phyloP scores from a whole-genome alignment of 2,113 vertebrate genomes.

The Pagrus major region DNA sequence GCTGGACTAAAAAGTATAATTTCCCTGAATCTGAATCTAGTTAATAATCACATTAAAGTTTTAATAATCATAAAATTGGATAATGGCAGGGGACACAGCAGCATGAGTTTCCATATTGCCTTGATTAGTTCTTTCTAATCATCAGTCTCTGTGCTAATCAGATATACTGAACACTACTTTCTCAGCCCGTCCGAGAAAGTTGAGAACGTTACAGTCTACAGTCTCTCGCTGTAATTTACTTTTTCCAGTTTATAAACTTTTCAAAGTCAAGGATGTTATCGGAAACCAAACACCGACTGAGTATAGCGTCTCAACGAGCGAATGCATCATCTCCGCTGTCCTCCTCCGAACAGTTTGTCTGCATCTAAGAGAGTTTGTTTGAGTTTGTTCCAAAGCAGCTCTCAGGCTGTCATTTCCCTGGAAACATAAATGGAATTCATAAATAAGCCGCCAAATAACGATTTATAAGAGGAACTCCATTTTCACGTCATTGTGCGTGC shows the following conservation, averaged over 20 bases:
- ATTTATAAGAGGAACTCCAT: slow-evolving; percentile 10
- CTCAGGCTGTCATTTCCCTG: neutral
- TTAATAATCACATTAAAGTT: slow-evolving; percentile 61
- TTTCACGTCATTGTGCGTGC: slow-evolving; percentile 26
- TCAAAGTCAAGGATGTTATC: slow-evolving; percentile 14
- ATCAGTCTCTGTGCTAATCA: slow-evolving; percentile 27
- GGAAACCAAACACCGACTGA: neutral
- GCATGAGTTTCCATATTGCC: slow-evolving; percentile 16
- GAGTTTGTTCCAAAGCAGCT: slow-evolving; percentile 17
- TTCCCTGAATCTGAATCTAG: slow-evolving; percentile 41
- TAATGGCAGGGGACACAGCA: slow-evolving; percentile 31
- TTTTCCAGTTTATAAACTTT: slow-evolving; percentile 14
- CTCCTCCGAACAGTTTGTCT: slow-evolving; percentile 2
- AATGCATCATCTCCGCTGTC: slow-evolving; percentile 15
- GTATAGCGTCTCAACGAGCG: neutral
- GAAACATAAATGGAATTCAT: slow-evolving; percentile 15
- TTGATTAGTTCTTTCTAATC: slow-evolving; percentile 8
- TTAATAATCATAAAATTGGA: slow-evolving; percentile 57
- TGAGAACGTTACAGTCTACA: neutral
- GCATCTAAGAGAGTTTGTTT: slow-evolving; percentile 1
- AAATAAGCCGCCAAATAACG: neutral
- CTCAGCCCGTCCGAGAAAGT: neutral
- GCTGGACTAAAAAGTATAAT: slow-evolving; percentile 29
- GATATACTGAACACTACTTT: slow-evolving; percentile 10
- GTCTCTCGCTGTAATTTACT: slow-evolving; percentile 2